Conservation (phyloP, 2,797 vertebrate species). For the Enteromius afrohamiltoni region DNA sequence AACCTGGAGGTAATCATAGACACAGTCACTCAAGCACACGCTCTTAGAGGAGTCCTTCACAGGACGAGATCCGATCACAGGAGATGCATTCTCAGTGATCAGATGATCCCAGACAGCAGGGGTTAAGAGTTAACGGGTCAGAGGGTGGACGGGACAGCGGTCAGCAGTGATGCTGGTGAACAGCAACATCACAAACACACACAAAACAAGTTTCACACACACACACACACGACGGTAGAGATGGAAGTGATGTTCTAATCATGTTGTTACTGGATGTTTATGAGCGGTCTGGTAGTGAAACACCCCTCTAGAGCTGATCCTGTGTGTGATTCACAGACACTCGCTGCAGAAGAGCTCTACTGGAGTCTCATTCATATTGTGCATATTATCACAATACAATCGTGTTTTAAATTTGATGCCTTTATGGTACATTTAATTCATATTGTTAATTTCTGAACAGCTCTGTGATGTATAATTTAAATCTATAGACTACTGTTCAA, state of each 20-base stretch:
- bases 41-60: neutral
- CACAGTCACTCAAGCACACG: slow-evolving; percentile 74
- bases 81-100: neutral
- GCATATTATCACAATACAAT: neutral
- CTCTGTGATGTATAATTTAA: neutral
- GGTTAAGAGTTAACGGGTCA: neutral
- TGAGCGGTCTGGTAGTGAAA: slow-evolving; percentile 20
- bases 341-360: neutral
- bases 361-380: neutral
- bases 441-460: neutral
- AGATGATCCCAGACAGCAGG: slow-evolving; percentile 13
- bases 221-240: neutral
- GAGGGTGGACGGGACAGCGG: neutral
- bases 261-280: slow-evolving; percentile 32
- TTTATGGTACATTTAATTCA: neutral
- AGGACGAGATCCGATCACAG: neutral
- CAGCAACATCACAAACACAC: neutral
- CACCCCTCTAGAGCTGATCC: neutral
- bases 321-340: neutral
- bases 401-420: neutral
- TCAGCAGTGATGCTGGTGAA: neutral
- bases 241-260: neutral
- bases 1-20: slow-evolving; percentile 83
- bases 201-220: slow-evolving; percentile 6
- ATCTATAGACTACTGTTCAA: neutral